Conservation (phyloP, 2,888 invertebrate species). For the Campoletis raptor region DNA sequence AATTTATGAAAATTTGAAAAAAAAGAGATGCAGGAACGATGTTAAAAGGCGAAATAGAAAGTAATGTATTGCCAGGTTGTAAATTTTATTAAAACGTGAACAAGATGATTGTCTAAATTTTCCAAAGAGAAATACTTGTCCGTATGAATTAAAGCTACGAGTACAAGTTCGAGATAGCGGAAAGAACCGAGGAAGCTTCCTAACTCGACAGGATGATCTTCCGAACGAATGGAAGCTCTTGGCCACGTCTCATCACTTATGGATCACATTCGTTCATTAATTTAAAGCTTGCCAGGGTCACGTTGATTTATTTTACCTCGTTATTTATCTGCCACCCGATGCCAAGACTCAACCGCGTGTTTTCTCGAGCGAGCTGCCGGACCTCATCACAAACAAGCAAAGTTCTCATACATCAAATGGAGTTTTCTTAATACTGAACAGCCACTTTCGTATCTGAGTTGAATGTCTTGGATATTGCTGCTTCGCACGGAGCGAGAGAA, state of each 20-base stretch:
- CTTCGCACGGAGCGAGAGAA: slow-evolving; percentile 49
- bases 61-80: not conserved
- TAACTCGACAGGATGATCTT: slow-evolving; percentile 16
- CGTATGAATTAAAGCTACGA: not conserved
- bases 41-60: not conserved
- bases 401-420: slow-evolving; percentile 35
- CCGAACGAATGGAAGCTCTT: slow-evolving; percentile 78
- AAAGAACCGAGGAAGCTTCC: slow-evolving; percentile 6
- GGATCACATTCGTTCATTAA: slow-evolving; percentile 81
- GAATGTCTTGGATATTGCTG: not conserved
- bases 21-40: not conserved
- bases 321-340: slow-evolving; percentile 71
- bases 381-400: slow-evolving; percentile 40
- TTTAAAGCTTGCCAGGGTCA: slow-evolving; percentile 70
- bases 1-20: not conserved
- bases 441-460: slow-evolving; percentile 9
- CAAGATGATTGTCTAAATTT: not conserved
- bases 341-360: slow-evolving; percentile 56
- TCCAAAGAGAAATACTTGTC: not conserved
- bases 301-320: slow-evolving; percentile 81
- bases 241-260: slow-evolving; percentile 84
- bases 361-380: slow-evolving; percentile 9
- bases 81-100: not conserved
- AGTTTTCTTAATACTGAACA: not conserved
- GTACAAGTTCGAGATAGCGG: not conserved